Evolutionary conservation across 2,113 vertebrate species (phyloP), one percentile per base, ranked within the genome.

Genomic region (Craseonycteris thonglongyai): DNA sequence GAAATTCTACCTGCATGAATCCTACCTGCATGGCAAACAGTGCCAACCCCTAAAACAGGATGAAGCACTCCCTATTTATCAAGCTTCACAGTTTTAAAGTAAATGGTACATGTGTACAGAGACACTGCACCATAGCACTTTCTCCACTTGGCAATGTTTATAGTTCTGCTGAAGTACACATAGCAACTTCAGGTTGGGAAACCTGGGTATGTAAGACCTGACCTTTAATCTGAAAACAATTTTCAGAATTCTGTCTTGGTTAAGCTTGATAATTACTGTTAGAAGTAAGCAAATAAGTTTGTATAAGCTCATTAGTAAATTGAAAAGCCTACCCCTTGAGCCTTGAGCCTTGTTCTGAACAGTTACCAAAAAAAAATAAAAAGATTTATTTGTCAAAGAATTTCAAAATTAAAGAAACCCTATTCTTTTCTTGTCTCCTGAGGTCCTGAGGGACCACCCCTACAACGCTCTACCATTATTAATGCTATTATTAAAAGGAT

Each of bases 31-130:
- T 61, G 82, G 51, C 45, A 86, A 96, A 86, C 79, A 45, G 54
- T 9, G 33, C 54, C 65, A 91, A 15, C 22, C 47, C 35, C 89
- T 84, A 63, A 82, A 84, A 76, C 65, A 28, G 78, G 63, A 74
- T 24, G n/a, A 69, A 82, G 54, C 45, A 15, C 82, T 83, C 49
- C n/a, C 69, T 76, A 61, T 82, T 91, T 68, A 86, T 84, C 87
- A 90, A 65, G 75, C 93, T 79, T 79, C 5, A 1, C 19, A 80
- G 91, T 2, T 90, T 63, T 92, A 84, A 94, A 90, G 89, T 58
- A 95, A 96, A 90, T 42, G 38, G 75, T 84, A 84, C 94, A 63
- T 47, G 87, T 82, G 66, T 87, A 33, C 8, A 33, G 76, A 87
- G 80, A 91, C 93, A 93, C 35, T 79, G 80, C 79, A 71, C 80